These are phyloP conservation scores for Rhagoletis pomonella DNA, from an alignment of 1,140 invertebrate genomes.

Conservation along the genomic window DNA sequence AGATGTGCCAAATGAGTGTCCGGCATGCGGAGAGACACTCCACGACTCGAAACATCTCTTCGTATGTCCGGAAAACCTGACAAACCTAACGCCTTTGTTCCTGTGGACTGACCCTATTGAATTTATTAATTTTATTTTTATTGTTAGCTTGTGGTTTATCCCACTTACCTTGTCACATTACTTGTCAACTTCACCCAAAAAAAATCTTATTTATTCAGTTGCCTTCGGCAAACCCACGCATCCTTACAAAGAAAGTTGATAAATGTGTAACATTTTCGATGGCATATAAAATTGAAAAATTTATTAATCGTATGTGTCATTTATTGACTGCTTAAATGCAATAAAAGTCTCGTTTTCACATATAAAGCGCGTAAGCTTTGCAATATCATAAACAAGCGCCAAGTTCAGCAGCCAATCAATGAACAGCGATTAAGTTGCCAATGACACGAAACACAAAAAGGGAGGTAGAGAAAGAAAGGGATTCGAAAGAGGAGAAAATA, in stretches of 20 bases:
- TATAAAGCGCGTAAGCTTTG: constrained; percentile 2
- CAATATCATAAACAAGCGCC: constrained; percentile 46
- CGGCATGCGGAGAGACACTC: too few species aligned
- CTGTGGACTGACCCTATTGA: too few species aligned
- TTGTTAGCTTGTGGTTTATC: too few species aligned
- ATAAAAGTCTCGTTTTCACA: constrained; percentile 49
- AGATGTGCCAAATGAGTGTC: too few species aligned
- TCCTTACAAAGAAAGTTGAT: background rate
- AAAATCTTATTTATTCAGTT: background rate
- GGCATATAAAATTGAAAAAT: constrained; percentile 47
- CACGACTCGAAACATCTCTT: too few species aligned
- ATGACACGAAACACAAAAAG: constrained; percentile 27
- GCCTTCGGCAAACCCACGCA: background rate
- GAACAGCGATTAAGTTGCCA: constrained; percentile 32
- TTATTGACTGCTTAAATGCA: constrained; percentile 41
- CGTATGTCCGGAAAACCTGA: too few species aligned
- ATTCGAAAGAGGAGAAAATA: background rate
- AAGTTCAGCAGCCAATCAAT: background rate
- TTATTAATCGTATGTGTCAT: constrained; percentile 43
- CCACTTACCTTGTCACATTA: too few species aligned
- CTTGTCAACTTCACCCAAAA: background rate
- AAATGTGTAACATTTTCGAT: constrained; percentile 19
- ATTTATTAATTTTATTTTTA: too few species aligned
- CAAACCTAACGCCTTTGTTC: too few species aligned
- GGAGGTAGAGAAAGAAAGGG: background rate